Evolutionary conservation across 2,888 invertebrate species (phyloP).

Genomic region (Nemotelus nigrinus): DNA sequence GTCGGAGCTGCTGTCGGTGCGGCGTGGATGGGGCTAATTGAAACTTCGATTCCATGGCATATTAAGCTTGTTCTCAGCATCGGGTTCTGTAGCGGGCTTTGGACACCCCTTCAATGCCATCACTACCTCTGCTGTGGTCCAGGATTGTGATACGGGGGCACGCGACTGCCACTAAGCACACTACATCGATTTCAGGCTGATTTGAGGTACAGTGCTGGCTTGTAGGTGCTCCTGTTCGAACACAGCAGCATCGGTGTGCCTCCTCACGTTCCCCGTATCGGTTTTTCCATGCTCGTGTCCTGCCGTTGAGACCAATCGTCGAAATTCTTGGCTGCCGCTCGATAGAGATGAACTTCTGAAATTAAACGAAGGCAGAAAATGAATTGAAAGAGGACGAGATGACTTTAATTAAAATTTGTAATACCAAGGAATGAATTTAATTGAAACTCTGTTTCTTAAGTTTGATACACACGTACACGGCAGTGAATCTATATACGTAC

Average conservation of each 20-base stretch:
- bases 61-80: conserved; percentile 50
- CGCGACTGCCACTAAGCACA: conserved; percentile 5
- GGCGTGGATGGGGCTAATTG: conserved; percentile 52
- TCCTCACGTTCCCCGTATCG: background rate
- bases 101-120: conserved; percentile 45
- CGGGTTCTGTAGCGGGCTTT: conserved; percentile 35
- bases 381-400: conserved; percentile 10
- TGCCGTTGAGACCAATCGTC: conserved; percentile 2
- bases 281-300: conserved; percentile 28
- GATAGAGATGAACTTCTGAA: conserved; percentile 24
- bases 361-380: conserved; percentile 30
- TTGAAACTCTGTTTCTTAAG: conserved; percentile 30
- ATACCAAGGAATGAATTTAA: conserved; percentile 33
- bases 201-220: background rate
- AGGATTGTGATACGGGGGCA: conserved; percentile 1
- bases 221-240: background rate
- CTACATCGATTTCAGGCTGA: conserved; percentile 6
- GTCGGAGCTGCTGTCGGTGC: conserved; percentile 27
- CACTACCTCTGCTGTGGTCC: conserved; percentile 27
- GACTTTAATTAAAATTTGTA: conserved; percentile 37
- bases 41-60: conserved; percentile 58
- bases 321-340: conserved; percentile 1
- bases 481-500: background rate
- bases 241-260: conserved; percentile 16
- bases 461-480: background rate